Evolutionary conservation across 2,113 vertebrate species (phyloP).

Genomic region (Semicossyphus pulcher): DNA sequence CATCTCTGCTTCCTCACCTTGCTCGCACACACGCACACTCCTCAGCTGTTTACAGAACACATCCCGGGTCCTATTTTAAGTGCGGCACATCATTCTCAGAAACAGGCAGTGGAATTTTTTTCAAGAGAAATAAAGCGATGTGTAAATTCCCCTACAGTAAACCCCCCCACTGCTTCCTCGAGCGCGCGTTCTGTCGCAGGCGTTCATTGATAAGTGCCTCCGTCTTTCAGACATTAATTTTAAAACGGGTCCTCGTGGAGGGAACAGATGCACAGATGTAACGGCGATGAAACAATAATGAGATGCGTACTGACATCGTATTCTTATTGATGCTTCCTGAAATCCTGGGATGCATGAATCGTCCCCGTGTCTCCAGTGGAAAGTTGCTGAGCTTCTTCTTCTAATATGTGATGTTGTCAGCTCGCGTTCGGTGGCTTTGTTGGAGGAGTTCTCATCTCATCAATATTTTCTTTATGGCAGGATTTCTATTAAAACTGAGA

Average conservation of each 20-base stretch:
- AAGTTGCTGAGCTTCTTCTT: slow-evolving; percentile 37
- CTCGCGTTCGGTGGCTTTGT: slow-evolving; percentile 8
- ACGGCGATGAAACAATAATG: slow-evolving; percentile 42
- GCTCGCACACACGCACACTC: slow-evolving; percentile 4
- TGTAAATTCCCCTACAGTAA: not conserved
- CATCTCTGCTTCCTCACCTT: not conserved
- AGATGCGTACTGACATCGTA: slow-evolving; percentile 39
- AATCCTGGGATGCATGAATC: slow-evolving; percentile 32
- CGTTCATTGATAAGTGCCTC: slow-evolving; percentile 3
- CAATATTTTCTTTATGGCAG: slow-evolving; percentile 16
- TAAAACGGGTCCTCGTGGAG: slow-evolving; percentile 23
- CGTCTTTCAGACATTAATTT: slow-evolving; percentile 32
- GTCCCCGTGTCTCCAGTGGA: slow-evolving; percentile 1
- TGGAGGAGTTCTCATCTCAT: slow-evolving; percentile 30
- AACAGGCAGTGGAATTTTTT: not conserved
- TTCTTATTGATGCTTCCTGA: slow-evolving; percentile 40
- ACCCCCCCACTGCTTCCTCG: not conserved
- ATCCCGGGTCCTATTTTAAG: not conserved
- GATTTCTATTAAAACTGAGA: not conserved
- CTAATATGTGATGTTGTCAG: slow-evolving; percentile 40
- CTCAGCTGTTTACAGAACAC: not conserved
- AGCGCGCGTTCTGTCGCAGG: slow-evolving; percentile 1
- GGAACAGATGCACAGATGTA: slow-evolving; percentile 38
- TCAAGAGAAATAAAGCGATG: not conserved
- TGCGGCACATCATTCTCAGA: not conserved